A percentile compares a stretch with the other conserved stretches of the same genome.
Conservation (phyloP, 2,113 vertebrate species). For the Smithornis capensis region DNA sequence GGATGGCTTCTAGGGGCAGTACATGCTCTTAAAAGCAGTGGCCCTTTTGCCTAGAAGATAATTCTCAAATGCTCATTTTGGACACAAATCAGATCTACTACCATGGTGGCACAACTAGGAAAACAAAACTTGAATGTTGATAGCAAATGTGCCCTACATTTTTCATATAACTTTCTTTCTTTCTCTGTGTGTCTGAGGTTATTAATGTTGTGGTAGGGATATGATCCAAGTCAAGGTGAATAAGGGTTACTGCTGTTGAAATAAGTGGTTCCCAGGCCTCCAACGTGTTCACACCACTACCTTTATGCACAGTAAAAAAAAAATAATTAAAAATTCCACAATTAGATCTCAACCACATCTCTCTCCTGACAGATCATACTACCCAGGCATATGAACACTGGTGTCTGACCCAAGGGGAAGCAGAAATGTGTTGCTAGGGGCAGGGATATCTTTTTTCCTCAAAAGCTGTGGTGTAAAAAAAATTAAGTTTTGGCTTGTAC, state of each 20-base stretch:
- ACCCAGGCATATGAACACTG: not conserved
- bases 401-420: not conserved
- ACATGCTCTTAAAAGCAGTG: not conserved
- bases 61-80: not conserved
- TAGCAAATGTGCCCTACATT: not conserved
- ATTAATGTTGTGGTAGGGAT: slow-evolving; percentile 46
- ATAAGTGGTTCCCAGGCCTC: slow-evolving; percentile 30
- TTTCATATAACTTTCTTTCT: not conserved
- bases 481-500: not conserved
- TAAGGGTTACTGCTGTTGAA: slow-evolving; percentile 24
- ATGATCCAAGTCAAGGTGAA: slow-evolving; percentile 40
- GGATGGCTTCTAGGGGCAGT: not conserved
- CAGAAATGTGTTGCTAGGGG: not conserved
- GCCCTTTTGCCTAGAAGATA: not conserved
- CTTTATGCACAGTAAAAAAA: not conserved
- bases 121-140: not conserved
- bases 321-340: not conserved
- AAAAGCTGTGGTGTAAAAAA: not conserved
- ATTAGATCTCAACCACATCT: not conserved
- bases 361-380: not conserved
- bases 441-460: not conserved
- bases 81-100: not conserved
- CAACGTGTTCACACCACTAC: not conserved
- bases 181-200: not conserved
- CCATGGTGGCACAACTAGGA: not conserved